These are phyloP conservation scores for Nematostella vectensis DNA, from an alignment of 92 coral and sea anemone genomes.

Conservation along the genomic window DNA sequence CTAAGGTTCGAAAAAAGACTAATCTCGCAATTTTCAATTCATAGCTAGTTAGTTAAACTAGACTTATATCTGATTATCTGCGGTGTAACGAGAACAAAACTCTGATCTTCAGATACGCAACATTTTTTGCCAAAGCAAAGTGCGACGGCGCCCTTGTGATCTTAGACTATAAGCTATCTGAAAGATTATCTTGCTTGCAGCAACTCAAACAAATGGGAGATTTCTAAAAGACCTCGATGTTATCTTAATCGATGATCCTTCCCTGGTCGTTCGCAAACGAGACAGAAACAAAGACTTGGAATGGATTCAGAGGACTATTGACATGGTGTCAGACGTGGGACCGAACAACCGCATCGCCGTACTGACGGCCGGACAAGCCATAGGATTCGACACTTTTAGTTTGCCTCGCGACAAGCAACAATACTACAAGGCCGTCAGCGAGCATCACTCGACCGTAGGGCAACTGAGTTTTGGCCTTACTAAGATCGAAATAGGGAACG, in stretches of 20 bases:
- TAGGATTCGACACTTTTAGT: neutral
- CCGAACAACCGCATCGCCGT: neutral
- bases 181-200: no score
- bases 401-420: neutral
- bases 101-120: no score
- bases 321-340: constrained; percentile 1
- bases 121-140: no score
- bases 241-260: neutral
- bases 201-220: neutral
- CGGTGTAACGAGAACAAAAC: no score
- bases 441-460: no score
- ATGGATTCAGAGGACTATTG: neutral
- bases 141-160: no score
- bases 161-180: no score
- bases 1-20: no score
- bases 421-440: neutral
- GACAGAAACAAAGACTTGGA: neutral
- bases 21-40: no score
- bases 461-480: no score
- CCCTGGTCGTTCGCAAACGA: neutral
- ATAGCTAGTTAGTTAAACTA: no score
- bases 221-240: neutral
- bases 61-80: no score
- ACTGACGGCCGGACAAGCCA: neutral
- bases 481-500: neutral